Evolutionary conservation across 64 coral and sea anemone genomes (phyloP), one percentile per base, ranked within the genome.

Genomic region (Pachyseris speciosa): DNA sequence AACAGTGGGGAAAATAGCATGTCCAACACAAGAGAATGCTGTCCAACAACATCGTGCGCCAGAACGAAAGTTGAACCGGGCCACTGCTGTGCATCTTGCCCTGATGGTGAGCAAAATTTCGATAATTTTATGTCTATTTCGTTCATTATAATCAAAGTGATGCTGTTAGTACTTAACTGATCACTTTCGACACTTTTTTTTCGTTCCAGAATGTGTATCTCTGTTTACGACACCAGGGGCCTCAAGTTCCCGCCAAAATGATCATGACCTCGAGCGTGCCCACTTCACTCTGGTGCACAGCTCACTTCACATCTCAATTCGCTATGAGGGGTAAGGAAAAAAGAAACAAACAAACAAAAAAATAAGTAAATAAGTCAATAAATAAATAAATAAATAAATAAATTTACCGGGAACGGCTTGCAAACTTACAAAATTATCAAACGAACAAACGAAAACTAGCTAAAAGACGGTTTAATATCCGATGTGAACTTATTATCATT

Each of bases 301-400:
- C 66, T 39, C 89, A 8, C 69, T 92, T 10, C 79, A 59, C 26
- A 92, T 92, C 29, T 92, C 89, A 49, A 92, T 92, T n/a, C 77
- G 64, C 25, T 92, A 92, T 71, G 65, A 92, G 47, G 89, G 89
- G 89, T 84, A 84, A 75, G 89, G 22, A 5, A 27, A 25, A 36
- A 64, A 33, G 2, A 67, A 0, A 40, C 3, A 83, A 15, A 49
- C 13, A n/a, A n/a, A n/a, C n/a, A n/a, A n/a, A n/a, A n/a, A n/a
- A n/a, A n/a, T n/a, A n/a, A n/a, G n/a, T n/a, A n/a, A n/a, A n/a
- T n/a, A n/a, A n/a, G n/a, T n/a, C n/a, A n/a, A n/a, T n/a, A n/a
- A n/a, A n/a, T n/a, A 9, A 13, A 9, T 49, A 6, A 49, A 49
- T 9, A 49, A 49, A 49, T 49, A 15, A 49, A 49, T 15, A 49